These are phyloP conservation scores for Chrysocyon brachyurus DNA, from an alignment of 2,797 vertebrate species.

Conservation along the genomic window DNA sequence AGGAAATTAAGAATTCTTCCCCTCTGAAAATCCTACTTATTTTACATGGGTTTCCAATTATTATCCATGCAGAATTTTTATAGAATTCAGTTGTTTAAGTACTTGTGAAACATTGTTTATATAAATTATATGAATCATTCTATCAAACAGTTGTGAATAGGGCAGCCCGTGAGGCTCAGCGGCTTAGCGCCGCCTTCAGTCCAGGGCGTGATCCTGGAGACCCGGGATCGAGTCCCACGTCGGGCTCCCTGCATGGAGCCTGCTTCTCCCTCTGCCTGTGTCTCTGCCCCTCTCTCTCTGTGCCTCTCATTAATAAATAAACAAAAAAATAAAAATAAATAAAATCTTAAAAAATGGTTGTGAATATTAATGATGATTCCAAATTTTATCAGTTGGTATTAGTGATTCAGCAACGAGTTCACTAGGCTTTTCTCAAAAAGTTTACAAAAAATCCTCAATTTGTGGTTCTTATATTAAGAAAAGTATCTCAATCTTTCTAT, in stretches of 20 bases:
- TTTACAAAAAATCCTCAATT: constrained; percentile 21
- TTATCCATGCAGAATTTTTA: constrained; percentile 11
- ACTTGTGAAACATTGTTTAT: not conserved
- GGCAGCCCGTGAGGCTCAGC: no score
- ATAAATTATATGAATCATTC: constrained; percentile 1
- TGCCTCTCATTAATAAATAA: no score
- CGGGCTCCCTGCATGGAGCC: no score
- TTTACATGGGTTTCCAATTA: constrained; percentile 39
- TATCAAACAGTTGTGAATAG: constrained; percentile 23
- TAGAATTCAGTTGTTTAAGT: constrained; percentile 39
- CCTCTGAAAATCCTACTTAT: constrained; percentile 3
- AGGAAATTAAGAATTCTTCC: constrained; percentile 35
- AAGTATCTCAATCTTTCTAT: not conserved
- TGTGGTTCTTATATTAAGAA: not conserved
- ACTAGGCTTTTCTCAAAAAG: not conserved
- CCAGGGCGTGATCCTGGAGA: no score
- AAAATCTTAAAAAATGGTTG: not conserved
- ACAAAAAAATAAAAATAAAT: no score
- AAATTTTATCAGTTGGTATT: not conserved
- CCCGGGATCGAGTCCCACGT: no score
- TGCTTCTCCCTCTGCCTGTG: no score
- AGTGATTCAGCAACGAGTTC: constrained; percentile 17
- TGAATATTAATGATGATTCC: constrained; percentile 17
- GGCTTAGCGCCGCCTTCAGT: no score
- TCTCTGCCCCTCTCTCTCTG: no score